Evolutionary conservation across 2,797 vertebrate genomes (phyloP), one percentile per base, ranked within the genome.

Genomic region (Tapirus indicus): DNA sequence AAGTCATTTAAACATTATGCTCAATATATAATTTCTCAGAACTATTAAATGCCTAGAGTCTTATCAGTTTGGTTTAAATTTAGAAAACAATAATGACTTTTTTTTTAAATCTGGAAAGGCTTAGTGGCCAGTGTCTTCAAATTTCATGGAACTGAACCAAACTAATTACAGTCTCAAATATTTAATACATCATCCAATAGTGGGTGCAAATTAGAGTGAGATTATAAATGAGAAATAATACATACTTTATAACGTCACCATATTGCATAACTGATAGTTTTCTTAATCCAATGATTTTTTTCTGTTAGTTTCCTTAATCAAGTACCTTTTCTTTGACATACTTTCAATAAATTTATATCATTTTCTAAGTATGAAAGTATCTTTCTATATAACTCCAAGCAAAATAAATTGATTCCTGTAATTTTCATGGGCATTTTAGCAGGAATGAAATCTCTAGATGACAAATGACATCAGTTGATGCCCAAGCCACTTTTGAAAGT

Each of bases 401-500:
- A 86, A 97, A 95, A 87, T 80, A 86, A 93, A 80, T 92, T 41
- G 41, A 74, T 92, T 71, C 5, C 38, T 94, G 27, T 80, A 35
- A 95, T 91, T 96, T 95, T 69, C 44, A 52, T 68, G 60, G 38
- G 6, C 25, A 66, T 90, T 97, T 96, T 92, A 91, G 58, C 52
- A 91, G 47, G 41, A 92, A 74, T 69, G 52, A 49, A 78, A 68
- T 75, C 38, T 92, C 56, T 25, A 54, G 21, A 79, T 96, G 94
- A 85, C 25, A 90, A 83, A 85, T 94, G 88, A 74, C 58, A 95
- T 91, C 16, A 35, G 66, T 6, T 44, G 87, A 74, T 94, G n/a
- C 32, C 84, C 38, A 56, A 91, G 69, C 4, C 93, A 77, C 64
- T 92, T 95, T 20, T 88, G 47, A 96, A 95, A 83, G 54, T 89